These are phyloP conservation scores for Haliclona indistincta DNA, from an alignment of 37 sponge, comb jelly and placozoan species.

Conservation along the genomic window DNA sequence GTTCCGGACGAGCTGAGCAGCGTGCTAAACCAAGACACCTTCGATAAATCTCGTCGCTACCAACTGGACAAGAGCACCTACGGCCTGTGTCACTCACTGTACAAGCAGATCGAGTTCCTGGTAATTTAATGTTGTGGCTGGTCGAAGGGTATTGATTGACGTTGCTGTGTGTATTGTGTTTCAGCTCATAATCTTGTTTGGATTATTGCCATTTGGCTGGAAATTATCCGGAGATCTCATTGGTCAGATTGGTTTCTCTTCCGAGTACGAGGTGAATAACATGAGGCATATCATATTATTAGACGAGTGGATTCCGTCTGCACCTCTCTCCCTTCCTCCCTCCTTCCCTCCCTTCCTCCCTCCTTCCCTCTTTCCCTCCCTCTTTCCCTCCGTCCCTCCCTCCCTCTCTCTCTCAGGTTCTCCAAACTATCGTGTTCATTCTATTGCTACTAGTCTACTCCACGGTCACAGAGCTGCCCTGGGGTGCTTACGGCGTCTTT, in stretches of 20 bases:
- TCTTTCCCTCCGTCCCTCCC: too few relatives aligned
- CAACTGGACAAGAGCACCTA: slow-evolving; percentile 91
- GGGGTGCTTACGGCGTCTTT: slow-evolving; percentile 83
- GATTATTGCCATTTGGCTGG: slow-evolving; percentile 67
- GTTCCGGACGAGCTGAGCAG: slow-evolving; percentile 70
- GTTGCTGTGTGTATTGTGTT: not conserved
- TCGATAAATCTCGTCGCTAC: slow-evolving; percentile 76
- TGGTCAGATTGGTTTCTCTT: slow-evolving; percentile 40
- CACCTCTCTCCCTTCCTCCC: too few relatives aligned
- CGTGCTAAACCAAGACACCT: slow-evolving; percentile 70
- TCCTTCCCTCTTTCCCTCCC: too few relatives aligned
- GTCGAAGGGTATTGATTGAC: not conserved
- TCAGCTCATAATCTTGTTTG: slow-evolving; percentile 46
- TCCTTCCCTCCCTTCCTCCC: too few relatives aligned
- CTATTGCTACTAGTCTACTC: slow-evolving; percentile 34
- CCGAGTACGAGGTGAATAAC: slow-evolving; percentile 53
- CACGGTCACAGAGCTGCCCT: slow-evolving; percentile 70
- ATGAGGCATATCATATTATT: too few relatives aligned
- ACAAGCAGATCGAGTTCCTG: slow-evolving; percentile 52
- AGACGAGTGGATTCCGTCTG: too few relatives aligned
- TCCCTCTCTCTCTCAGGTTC: slow-evolving; percentile 37
- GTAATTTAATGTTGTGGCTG: slow-evolving; percentile 12
- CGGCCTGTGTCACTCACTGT: slow-evolving; percentile 46
- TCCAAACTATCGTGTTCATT: slow-evolving; percentile 70
- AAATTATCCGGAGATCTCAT: slow-evolving; percentile 46